Base-by-base conservation (phyloP, 2,888 invertebrate species). In the Stenodera caucasica region DNA sequence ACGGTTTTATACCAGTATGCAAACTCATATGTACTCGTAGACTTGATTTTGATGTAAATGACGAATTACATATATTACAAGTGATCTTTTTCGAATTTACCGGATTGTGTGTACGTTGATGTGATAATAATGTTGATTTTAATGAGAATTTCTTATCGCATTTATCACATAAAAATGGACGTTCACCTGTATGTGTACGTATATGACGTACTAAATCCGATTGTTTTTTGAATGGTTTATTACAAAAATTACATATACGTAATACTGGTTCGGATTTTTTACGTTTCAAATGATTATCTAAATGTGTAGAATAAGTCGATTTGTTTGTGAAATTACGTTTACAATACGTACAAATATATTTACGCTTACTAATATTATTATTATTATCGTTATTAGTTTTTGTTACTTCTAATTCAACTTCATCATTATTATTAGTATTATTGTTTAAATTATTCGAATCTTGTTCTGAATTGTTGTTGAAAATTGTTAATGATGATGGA, bases 111-210 rank as follows among this genome's bases (percentile, higher is more conserved):
- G 85, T 85, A 68, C 84, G 82, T 64, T 83, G 77, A 71, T 90
- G 89, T 7, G 84, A 83, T 69, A 85, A 84, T 33, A 88, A 77
- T 0, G 88, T 88, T 4, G 88, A 88, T 73, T 88, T 88, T 3
- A 89, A 84, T 1, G 88, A 84, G 70, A 89, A 89, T 37, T 80
- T 81, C 71, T 83, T 85, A 12, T 76, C 79, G 66, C 86, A 86
- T 65, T 78, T 78, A 37, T 81, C 76, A 64, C 86, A 86, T 49
- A 78, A 82, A 77, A 84, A 90, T 0, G 90, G 90, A 66, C 84
- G 84, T 75, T 90, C 89, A 1, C 87, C 86, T 0, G 88, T 89
- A 74, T 90, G 90, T 4, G 86, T 87, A 45, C 89, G 79, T 51
- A 87, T 80, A 72, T 90, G 90, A 2, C 89, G 81, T 67, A 79